Evolutionary conservation across 2,113 vertebrate genomes (phyloP), one percentile per base, ranked within the genome.

Genomic region (Lepus americanus): DNA sequence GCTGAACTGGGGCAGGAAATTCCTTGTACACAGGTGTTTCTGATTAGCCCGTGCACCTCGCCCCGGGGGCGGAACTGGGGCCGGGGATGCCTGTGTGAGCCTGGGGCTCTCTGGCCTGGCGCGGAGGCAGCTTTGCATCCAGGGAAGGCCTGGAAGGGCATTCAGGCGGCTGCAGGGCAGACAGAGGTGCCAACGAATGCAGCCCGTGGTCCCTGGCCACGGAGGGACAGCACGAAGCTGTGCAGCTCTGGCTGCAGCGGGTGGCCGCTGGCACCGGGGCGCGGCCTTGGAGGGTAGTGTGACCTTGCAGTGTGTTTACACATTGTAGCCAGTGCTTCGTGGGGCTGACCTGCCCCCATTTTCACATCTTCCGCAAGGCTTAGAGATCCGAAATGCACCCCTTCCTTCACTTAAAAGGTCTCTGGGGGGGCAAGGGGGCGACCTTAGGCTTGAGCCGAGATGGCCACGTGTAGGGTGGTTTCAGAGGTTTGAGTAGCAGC

Each of bases 11-110:
- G 98, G 98, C 98, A 98, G 98, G 98, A 99, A 99, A 98, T 99
- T 98, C 98, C 98, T 98, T 98, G 98, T 99, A 98, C 92, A 97
- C 98, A 99, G 98, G 98, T 99, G 98, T 98, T 99, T 99, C 98
- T 98, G 98, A 98, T 99, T 99, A 99, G 98, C 98, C 96, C 0
- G 49, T 55, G 97, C 98, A 98, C 98, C 98, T 97, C 97, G 89
- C 92, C 96, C 82, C 16, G 91, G 49, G 44, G 95, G 97, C 98
- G 95, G 92, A 89, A 96, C 94, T 95, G 92, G 97, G 97, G 97
- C 97, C 59, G 0, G 96, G 97, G 98, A 95, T 97, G 88, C 79
- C 72, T 67, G 69, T 14, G 27, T 66, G 91, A 92, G 82, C 63
- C 74, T 0, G 0, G 55, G 61, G 94, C 33, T 66, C 92, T 83